These are phyloP conservation scores for Oreotragus oreotragus DNA, from an alignment of 2,113 vertebrate species.

Conservation along the genomic window DNA sequence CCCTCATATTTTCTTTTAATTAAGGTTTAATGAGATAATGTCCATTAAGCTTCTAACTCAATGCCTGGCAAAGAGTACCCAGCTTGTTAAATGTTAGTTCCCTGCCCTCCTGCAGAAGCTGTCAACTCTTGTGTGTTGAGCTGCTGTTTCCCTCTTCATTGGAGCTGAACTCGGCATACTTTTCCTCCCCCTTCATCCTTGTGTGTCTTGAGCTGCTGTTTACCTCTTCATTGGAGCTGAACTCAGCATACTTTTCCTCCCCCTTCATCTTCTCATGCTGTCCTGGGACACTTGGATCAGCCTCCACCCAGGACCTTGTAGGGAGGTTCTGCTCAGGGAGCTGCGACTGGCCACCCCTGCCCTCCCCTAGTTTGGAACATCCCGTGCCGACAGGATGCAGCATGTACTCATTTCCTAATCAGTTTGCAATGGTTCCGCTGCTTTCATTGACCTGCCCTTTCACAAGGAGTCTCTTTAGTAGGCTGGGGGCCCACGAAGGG, in stretches of 20 bases:
- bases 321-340: background rate
- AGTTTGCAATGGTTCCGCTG: background rate
- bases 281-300: background rate
- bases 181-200: background rate
- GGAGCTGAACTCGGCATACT: background rate
- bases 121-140: too few relatives aligned
- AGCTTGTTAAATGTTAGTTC: background rate
- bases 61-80: background rate
- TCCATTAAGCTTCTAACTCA: background rate
- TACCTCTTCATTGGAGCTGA: background rate
- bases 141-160: background rate
- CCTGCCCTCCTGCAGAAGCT: background rate
- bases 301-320: background rate
- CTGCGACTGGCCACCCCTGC: background rate
- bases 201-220: background rate
- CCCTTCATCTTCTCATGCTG: background rate
- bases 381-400: background rate
- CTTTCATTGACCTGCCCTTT: background rate
- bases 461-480: background rate
- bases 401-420: background rate
- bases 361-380: background rate
- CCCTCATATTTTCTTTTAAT: slow-evolving; percentile 34
- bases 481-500: background rate
- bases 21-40: slow-evolving; percentile 12
- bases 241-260: background rate